phyloP scores from a whole-genome alignment of 2,888 invertebrate species.

The Cephus rjabovi region DNA sequence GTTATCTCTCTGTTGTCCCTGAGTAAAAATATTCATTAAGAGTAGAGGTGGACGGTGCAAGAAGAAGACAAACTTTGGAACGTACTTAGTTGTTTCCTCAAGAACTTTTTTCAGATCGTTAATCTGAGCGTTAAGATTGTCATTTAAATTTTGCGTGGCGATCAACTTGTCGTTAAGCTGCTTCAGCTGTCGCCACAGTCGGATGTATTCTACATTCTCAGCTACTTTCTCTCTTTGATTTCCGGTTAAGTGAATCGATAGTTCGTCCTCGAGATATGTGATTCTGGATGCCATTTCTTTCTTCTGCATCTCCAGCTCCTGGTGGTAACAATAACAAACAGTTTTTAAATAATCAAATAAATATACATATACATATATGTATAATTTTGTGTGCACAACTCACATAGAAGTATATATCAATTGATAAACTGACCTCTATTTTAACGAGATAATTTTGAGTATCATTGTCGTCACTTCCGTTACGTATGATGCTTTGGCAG shows the following conservation, averaged over 20 bases:
- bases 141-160: conserved; percentile 44
- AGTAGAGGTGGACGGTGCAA: neutral
- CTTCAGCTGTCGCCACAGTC: conserved; percentile 58
- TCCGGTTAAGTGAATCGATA: conserved; percentile 38
- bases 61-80: conserved; percentile 1
- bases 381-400: neutral
- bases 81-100: conserved; percentile 52
- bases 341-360: neutral
- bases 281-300: conserved; percentile 48
- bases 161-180: conserved; percentile 54
- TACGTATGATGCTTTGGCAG: conserved; percentile 39
- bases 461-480: conserved; percentile 40
- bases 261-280: conserved; percentile 48
- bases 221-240: conserved; percentile 55
- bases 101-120: conserved; percentile 46
- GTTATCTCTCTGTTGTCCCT: conserved; percentile 50
- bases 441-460: conserved; percentile 41
- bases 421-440: conserved; percentile 42
- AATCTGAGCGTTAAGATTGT: conserved; percentile 47
- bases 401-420: neutral
- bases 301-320: conserved; percentile 54
- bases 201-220: conserved; percentile 62
- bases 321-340: neutral
- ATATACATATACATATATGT: neutral
- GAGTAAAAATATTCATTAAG: conserved; percentile 4